Evolutionary conservation across 2,888 invertebrate genomes (phyloP), one percentile per base, ranked within the genome.

Genomic region (Incurvaria masculella): DNA sequence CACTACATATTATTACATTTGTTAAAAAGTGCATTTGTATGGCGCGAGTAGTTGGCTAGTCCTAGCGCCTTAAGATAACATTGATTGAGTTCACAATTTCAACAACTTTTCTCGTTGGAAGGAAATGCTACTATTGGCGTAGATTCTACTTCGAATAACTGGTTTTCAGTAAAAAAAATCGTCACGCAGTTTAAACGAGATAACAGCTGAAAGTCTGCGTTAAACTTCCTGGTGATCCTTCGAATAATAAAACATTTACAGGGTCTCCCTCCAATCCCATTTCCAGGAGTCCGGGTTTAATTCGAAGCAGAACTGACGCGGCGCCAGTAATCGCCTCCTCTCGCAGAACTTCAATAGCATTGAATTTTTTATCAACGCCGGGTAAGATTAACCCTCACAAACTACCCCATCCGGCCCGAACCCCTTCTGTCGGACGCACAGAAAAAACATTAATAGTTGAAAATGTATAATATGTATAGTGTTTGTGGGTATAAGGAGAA

Each of bases 401-500:
- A 33, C 33, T 33, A 33, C 33, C 33, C 58, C 62, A 69, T n/a
- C 59, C 53, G 54, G 59, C 58, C 59, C 69, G 64, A 76, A 75
- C 76, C 78, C n/a, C 76, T 75, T 76, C 72, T 65, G 65, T 63
- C 60, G 61, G 62, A 61, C 61, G 60, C 62, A 65, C 57, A 66
- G 61, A 68, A 72, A 71, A 69, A 69, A 67, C 63, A 62, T 68
- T 74, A 72, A 75, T 75, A 74, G 76, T 75, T 70, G 11, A 69
- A 74, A 75, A 76, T 69, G 71, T 72, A 67, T 69, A 68, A 69
- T 61, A 57, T 58, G 64, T 61, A 57, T 69, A 70, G 72, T 69
- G 72, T 73, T 71, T 72, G 72, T 73, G 75, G 72, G 73, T 74
- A 71, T 68, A 68, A 72, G 71, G 68, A 76, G 72, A 64, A 63